Percentiles rank a stretch among this genome's conserved stretches.
Evolutionary conservation across 2,888 invertebrate genomes (phyloP).

Genomic region (Drosophila recens): DNA sequence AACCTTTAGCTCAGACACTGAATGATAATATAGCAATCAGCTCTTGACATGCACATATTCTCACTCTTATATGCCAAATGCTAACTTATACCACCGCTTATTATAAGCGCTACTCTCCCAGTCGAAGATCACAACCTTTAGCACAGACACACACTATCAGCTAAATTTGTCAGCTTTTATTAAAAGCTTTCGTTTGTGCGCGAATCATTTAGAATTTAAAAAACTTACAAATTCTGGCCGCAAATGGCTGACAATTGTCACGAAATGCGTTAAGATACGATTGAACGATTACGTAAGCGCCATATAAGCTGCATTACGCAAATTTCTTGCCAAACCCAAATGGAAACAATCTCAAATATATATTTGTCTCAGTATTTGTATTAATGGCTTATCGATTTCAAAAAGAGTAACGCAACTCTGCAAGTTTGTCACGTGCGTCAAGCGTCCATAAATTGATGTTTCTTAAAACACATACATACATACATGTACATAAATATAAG

Average conservation of each 20-base stretch:
- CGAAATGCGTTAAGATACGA: not conserved
- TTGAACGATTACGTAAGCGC: not conserved
- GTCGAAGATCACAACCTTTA: constrained; percentile 1
- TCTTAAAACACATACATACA: constrained; percentile 19
- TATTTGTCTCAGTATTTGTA: not conserved
- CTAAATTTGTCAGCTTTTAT: not conserved
- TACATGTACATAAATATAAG: too few relatives aligned
- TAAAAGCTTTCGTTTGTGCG: not conserved
- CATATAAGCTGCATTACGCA: not conserved
- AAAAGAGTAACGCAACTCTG: constrained; percentile 24
- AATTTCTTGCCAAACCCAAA: not conserved
- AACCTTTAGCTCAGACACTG: not conserved
- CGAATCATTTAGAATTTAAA: not conserved
- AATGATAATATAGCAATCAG: too few relatives aligned
- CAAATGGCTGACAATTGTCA: not conserved
- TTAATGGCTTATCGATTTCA: constrained; percentile 1
- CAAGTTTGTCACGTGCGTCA: constrained; percentile 67
- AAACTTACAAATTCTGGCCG: not conserved
- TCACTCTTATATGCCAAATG: not conserved
- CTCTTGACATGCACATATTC: too few relatives aligned
- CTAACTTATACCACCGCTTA: not conserved
- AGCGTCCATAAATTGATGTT: constrained; percentile 73
- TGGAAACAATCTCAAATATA: not conserved
- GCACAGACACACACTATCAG: constrained; percentile 5
- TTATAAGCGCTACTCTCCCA: too few relatives aligned